A percentile compares a stretch with the other conserved stretches of the same genome.
Evolutionary conservation across 2,113 vertebrate species (phyloP).

Genomic region (Antennarius striatus): DNA sequence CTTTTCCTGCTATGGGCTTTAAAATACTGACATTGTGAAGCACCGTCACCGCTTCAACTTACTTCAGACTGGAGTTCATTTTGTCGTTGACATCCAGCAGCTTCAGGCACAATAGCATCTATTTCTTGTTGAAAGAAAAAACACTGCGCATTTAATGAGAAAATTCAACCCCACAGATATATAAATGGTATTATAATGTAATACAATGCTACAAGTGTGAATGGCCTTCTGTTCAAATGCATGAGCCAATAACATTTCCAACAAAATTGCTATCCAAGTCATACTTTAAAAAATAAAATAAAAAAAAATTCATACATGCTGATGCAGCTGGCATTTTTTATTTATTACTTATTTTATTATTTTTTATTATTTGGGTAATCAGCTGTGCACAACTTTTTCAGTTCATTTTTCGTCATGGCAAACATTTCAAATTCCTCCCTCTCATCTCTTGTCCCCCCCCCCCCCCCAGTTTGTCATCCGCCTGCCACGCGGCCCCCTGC

Average conservation of each 20-base stretch:
- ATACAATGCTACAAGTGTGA: slow-evolving; percentile 33
- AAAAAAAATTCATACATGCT: not conserved
- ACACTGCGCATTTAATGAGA: too few relatives aligned
- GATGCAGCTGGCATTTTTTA: not conserved
- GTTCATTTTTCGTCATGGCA: slow-evolving; percentile 31
- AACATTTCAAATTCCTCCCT: slow-evolving; percentile 77
- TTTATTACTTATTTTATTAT: too few relatives aligned
- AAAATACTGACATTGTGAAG: not conserved
- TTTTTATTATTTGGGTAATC: not conserved
- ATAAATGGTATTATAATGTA: not conserved
- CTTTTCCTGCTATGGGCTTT: not conserved
- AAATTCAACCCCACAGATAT: too few relatives aligned
- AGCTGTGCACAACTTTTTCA: slow-evolving; percentile 20
- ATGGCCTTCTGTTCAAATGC: slow-evolving; percentile 59
- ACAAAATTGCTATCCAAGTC: not conserved
- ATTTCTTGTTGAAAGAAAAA: too few relatives aligned
- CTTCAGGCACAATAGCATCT: not conserved
- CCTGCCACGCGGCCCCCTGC: slow-evolving; percentile 95
- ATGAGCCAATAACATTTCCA: slow-evolving; percentile 33
- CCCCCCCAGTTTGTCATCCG: slow-evolving; percentile 74
- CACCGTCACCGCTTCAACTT: not conserved
- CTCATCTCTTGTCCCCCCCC: slow-evolving; percentile 61
- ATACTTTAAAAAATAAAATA: slow-evolving; percentile 22
- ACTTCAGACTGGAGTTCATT: not conserved
- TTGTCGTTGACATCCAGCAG: not conserved